Evolutionary conservation across 2,797 vertebrate species (phyloP), one percentile per base, ranked within the genome.

Genomic region (Brachyrhaphis roseni): DNA sequence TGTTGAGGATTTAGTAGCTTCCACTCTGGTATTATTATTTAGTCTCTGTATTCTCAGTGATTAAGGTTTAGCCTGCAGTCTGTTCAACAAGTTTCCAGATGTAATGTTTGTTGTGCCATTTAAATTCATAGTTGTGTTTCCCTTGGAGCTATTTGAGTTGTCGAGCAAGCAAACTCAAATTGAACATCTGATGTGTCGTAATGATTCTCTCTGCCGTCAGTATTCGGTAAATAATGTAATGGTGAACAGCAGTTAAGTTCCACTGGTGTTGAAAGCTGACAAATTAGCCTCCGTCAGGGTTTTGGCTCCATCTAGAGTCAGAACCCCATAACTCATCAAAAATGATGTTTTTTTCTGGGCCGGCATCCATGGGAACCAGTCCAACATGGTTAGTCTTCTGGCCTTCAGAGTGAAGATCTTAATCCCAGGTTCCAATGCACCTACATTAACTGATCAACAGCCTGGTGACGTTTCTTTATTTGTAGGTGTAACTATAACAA

Each of bases 251-350:
- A 79, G 75, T 72, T 39, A 76, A 76, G 76, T 74, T 75, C 46
- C 76, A 80, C 53, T 57, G 71, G 74, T 46, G 43, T 62, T 57
- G 39, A 73, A 66, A n/a, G 28, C 72, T 81, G 82, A 64, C 72
- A 79, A 75, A 34, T 68, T 26, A 28, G 45, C 12, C 77, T 74
- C 46, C 1, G 36, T 66, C 79, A 18, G 88, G 73, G 39, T 13
- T 86, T 81, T 90, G 88, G 86, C 82, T 84, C 80, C 83, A 84
- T 81, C 80, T 79, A 84, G 70, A 85, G 80, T 64, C 81, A 75
- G 79, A 34, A 72, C 57, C 77, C 79, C 76, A 82, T 36, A 84
- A 79, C 49, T 57, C 36, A 70, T 80, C 41, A 82, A 36, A 72
- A 45, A 0, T 13, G 16, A 16, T 68, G 74, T 34, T 59, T 70